Evolutionary conservation across 2,113 vertebrate species (phyloP).

Genomic region (Plectropomus leopardus): DNA sequence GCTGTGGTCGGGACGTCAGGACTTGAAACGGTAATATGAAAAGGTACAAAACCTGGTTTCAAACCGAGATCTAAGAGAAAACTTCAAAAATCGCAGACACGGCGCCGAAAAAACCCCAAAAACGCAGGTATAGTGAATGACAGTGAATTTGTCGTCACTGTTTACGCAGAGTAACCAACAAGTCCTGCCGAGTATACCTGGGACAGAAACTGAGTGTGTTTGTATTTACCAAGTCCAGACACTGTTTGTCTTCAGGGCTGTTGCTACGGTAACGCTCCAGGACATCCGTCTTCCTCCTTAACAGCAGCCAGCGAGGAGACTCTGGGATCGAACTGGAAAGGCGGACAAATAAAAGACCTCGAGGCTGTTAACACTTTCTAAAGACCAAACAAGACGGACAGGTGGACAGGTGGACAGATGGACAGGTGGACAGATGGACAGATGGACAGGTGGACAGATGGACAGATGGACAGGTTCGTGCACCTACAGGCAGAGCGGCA

Average conservation of each 20-base stretch:
- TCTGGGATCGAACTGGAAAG: slow-evolving; percentile 76
- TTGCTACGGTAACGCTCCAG: slow-evolving; percentile 73
- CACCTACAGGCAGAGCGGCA: slow-evolving; percentile 80
- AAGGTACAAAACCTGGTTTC: no score
- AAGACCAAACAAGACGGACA: no score
- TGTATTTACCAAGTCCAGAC: slow-evolving; percentile 72
- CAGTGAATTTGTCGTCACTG: no score
- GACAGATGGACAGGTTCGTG: background rate
- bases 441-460: background rate
- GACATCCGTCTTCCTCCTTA: slow-evolving; percentile 62
- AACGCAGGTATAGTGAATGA: no score
- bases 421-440: no score
- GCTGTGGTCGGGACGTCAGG: no score
- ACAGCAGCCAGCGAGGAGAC: slow-evolving; percentile 80
- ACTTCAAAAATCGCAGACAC: no score
- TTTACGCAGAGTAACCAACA: background rate
- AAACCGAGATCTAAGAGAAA: no score
- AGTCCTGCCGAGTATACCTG: no score
- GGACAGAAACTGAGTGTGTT: background rate
- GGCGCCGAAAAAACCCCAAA: no score
- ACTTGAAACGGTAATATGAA: no score
- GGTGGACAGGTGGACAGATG: background rate
- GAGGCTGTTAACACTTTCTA: no score
- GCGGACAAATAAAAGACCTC: background rate
- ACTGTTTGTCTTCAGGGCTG: slow-evolving; percentile 72